Conservation (phyloP, 2,888 invertebrate genomes). For the Diplolepis rosae region DNA sequence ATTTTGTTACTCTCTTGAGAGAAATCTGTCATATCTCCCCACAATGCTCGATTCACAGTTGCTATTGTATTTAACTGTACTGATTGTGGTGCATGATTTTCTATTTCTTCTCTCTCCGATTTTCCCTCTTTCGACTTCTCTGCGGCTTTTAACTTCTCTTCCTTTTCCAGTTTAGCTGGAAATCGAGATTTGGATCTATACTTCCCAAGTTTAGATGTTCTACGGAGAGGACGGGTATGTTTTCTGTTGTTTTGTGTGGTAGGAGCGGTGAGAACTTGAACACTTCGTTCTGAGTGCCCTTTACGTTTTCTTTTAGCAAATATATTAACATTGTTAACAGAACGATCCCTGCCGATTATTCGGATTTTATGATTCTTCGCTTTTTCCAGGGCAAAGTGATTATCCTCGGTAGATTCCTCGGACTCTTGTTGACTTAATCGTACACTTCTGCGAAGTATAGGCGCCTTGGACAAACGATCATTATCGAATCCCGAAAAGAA, state of each 20-base stretch:
- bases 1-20: constrained; percentile 50
- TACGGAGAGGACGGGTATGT: constrained; percentile 53
- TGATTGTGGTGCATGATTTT: constrained; percentile 2
- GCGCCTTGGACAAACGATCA: constrained; percentile 42
- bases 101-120: not conserved
- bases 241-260: constrained; percentile 48
- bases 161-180: constrained; percentile 28
- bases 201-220: constrained; percentile 50
- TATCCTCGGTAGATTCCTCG: constrained; percentile 58
- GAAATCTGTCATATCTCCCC: constrained; percentile 71
- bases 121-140: constrained; percentile 20
- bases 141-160: constrained; percentile 30
- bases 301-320: constrained; percentile 47
- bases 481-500: constrained; percentile 34
- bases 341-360: constrained; percentile 26
- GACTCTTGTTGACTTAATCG: constrained; percentile 66
- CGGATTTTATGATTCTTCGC: constrained; percentile 39
- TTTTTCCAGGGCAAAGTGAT: constrained; percentile 34
- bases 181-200: not conserved
- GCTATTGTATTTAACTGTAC: constrained; percentile 58
- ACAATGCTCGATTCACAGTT: constrained; percentile 67
- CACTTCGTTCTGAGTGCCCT: constrained; percentile 56
- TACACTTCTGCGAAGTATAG: constrained; percentile 65
- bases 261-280: constrained; percentile 55
- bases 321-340: constrained; percentile 20